Evolutionary conservation across 2,888 invertebrate species (phyloP).

Genomic region (Caenorhabditis doughertyi): DNA sequence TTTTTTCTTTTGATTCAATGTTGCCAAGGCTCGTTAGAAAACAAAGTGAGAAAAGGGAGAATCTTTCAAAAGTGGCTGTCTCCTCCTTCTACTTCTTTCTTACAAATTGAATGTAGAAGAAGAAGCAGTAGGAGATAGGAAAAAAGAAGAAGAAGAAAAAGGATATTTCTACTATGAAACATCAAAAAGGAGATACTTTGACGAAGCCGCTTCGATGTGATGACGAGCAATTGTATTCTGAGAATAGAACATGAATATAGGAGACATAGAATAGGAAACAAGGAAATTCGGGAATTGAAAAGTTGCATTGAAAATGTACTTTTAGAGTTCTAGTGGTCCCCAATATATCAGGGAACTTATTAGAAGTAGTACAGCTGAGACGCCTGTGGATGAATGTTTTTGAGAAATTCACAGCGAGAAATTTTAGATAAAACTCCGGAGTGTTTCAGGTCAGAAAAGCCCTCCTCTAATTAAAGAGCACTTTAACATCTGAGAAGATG

Average conservation of each 20-base stretch:
- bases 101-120: conserved; percentile 51
- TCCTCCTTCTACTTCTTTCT: conserved; percentile 34
- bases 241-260: background rate
- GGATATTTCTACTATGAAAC: conserved; percentile 50
- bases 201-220: conserved; percentile 22
- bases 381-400: no score
- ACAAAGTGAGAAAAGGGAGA: conserved; percentile 13
- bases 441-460: no score
- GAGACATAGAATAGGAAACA: conserved; percentile 8
- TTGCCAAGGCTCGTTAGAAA: conserved; percentile 44
- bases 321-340: conserved; percentile 10
- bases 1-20: conserved; percentile 51
- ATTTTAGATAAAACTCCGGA: no score
- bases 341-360: no score
- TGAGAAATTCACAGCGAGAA: no score
- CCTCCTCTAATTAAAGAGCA: no score
- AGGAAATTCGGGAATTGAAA: conserved; percentile 16
- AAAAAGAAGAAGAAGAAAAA: conserved; percentile 20
- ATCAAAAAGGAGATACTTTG: conserved; percentile 56
- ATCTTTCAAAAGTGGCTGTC: conserved; percentile 52
- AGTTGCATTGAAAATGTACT: conserved; percentile 1
- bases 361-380: no score
- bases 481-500: no score
- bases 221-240: conserved; percentile 48
- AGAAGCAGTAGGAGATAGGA: background rate